phyloP scores from a whole-genome alignment of 2,113 vertebrate genomes.

The Cranoglanis bouderius region DNA sequence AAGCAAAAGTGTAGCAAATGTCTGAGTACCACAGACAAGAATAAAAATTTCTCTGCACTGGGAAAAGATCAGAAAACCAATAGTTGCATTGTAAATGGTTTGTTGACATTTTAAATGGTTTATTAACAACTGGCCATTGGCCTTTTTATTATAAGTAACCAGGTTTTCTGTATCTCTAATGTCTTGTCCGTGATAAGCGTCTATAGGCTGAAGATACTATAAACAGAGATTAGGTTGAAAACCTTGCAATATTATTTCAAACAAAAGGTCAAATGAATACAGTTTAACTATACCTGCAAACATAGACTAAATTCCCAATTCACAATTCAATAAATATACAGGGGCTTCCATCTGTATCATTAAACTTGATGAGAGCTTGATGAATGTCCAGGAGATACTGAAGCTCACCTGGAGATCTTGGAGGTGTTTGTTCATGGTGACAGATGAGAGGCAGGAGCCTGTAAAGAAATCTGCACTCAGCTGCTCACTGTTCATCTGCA shows the following conservation, averaged over 20 bases:
- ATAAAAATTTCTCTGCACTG: not conserved
- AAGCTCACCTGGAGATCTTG: constrained; percentile 72
- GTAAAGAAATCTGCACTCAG: constrained; percentile 63
- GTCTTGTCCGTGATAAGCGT: not conserved
- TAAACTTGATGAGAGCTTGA: not conserved
- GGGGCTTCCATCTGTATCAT: not conserved
- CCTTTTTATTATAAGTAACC: too few species aligned
- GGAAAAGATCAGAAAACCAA: not conserved
- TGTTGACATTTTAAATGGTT: too few species aligned
- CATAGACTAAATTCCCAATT: not conserved
- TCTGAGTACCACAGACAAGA: not conserved
- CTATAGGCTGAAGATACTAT: not conserved
- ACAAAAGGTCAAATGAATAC: not conserved
- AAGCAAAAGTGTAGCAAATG: not conserved
- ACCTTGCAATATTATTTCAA: not conserved
- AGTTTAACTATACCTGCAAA: not conserved
- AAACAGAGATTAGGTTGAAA: not conserved
- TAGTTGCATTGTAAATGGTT: too few species aligned
- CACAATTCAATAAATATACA: not conserved
- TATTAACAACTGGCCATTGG: too few species aligned
- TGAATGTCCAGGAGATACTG: too few species aligned
- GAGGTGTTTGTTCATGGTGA: constrained; percentile 67
- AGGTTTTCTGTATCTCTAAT: not conserved
- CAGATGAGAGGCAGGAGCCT: constrained; percentile 59
- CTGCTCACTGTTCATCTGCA: constrained; percentile 64